These are phyloP conservation scores for Huso huso DNA, from an alignment of 2,797 vertebrate species.

Conservation along the genomic window DNA sequence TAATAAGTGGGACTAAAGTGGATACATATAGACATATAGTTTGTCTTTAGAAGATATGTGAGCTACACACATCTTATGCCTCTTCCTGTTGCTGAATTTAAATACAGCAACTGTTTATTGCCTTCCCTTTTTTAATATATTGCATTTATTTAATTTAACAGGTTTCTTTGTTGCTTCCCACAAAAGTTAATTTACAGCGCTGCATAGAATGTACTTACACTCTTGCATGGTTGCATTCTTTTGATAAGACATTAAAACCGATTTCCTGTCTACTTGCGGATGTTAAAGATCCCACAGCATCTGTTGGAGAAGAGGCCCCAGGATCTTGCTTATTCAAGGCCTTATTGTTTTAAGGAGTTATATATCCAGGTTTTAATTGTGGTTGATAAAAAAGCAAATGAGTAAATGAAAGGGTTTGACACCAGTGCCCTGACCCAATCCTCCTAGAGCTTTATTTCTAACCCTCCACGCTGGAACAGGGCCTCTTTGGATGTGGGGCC, in stretches of 20 bases:
- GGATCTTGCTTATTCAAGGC: background rate
- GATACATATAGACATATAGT: too few species aligned
- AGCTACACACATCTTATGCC: too few species aligned
- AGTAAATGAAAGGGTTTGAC: conserved; percentile 15
- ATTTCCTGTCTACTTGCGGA: background rate
- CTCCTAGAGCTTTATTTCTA: conserved; percentile 9
- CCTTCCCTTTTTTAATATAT: too few species aligned
- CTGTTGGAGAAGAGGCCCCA: background rate
- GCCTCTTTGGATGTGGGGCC: background rate
- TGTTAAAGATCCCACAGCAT: conserved; percentile 12
- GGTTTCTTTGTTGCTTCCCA: too few species aligned
- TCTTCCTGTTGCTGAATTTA: too few species aligned
- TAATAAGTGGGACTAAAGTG: too few species aligned
- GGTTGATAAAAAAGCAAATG: conserved; percentile 18
- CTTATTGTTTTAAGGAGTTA: conserved; percentile 4
- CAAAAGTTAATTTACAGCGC: too few species aligned
- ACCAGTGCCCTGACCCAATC: conserved; percentile 8
- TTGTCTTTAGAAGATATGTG: too few species aligned
- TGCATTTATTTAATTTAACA: too few species aligned
- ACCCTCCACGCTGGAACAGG: background rate
- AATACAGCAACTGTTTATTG: too few species aligned
- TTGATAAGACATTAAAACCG: conserved; percentile 4
- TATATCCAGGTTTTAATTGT: conserved; percentile 16
- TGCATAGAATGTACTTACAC: too few species aligned
- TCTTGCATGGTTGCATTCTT: too few species aligned